Conservation (phyloP, 1,140 invertebrate species). For the Hermatobates lingyangjiaoensis region DNA sequence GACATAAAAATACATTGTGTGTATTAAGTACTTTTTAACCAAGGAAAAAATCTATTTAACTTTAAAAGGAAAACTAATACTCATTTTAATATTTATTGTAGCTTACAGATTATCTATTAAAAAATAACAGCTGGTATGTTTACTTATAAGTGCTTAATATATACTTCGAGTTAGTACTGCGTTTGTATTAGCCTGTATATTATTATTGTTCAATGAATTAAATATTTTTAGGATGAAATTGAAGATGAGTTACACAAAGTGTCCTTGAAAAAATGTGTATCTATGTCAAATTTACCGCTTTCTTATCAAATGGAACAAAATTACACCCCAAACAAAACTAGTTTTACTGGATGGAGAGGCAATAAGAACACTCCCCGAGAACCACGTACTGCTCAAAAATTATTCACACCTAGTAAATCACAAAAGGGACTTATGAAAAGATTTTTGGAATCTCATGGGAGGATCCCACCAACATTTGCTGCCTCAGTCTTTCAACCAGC, state of each 20-base stretch:
- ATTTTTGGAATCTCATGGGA: constrained; percentile 51
- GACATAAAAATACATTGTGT: too few species aligned
- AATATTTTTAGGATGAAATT: constrained; percentile 4
- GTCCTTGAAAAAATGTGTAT: constrained; percentile 5
- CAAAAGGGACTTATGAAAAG: constrained; percentile 56
- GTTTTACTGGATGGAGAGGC: background rate
- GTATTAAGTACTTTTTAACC: too few species aligned
- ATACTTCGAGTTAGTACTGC: too few species aligned
- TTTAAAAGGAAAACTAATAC: too few species aligned
- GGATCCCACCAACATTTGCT: constrained; percentile 24
- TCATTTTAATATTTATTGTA: constrained; percentile 24
- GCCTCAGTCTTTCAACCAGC: background rate
- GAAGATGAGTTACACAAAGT: background rate
- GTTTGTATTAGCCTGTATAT: too few species aligned
- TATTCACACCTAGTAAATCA: constrained; percentile 35
- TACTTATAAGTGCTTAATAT: too few species aligned
- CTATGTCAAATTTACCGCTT: background rate
- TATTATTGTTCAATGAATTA: too few species aligned
- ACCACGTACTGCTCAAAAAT: constrained; percentile 26
- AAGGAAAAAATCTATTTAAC: too few species aligned
- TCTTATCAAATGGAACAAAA: background rate
- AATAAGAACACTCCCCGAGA: constrained; percentile 12
- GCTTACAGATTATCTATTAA: constrained; percentile 7
- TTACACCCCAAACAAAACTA: background rate
- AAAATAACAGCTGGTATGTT: too few species aligned